Base-by-base conservation (phyloP, 2,113 vertebrate species). In the Acrocephalus arundinaceus region DNA sequence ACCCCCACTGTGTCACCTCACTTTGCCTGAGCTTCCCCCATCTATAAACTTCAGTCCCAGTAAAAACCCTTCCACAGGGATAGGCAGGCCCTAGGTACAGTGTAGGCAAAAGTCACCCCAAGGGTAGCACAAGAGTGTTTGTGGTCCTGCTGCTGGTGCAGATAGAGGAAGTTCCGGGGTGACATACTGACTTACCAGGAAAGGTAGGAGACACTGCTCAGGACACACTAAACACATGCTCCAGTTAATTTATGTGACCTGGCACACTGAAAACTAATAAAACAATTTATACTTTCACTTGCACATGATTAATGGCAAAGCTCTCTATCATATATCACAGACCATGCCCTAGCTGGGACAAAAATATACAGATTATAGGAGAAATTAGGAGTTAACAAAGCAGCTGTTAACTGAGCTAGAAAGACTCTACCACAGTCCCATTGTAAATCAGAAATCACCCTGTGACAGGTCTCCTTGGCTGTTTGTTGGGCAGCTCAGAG, bases 371-470 rank as follows among this genome's bases (percentile, higher is more conserved):
- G 95, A 95, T 97, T 97, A 95, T 78, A 93, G 95, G 95, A 97
- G 96, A 98, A 96, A 97, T 94, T 90, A 96, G 85, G 93, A 97
- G 97, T 98, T 98, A 97, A 96, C 96, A 94, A 97, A 97, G 96
- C 96, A 96, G 95, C 96, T 97, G 85, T 96, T 97, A 97, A 96
- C 97, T 86, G 77, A 96, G 79, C 95, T 95, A 94, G 94, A 97
- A 98, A 95, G 89, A 91, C 81, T 92, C 73, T 86, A 43, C 87
- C 94, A 66, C 75, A 74, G 65, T 66, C 52, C n/a, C 2, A 2
- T 45, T 94, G 92, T 98, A 98, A 98, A 98, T 98, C 97, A 98
- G 87, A 92, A 89, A 93, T 74, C 19, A 5, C 71, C 80, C 90
- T 71, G 45, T 86, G 83, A 79, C 66, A 33, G 20, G 52, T 87